Conservation (phyloP, 2,797 vertebrate species). For the Tinamus major region DNA sequence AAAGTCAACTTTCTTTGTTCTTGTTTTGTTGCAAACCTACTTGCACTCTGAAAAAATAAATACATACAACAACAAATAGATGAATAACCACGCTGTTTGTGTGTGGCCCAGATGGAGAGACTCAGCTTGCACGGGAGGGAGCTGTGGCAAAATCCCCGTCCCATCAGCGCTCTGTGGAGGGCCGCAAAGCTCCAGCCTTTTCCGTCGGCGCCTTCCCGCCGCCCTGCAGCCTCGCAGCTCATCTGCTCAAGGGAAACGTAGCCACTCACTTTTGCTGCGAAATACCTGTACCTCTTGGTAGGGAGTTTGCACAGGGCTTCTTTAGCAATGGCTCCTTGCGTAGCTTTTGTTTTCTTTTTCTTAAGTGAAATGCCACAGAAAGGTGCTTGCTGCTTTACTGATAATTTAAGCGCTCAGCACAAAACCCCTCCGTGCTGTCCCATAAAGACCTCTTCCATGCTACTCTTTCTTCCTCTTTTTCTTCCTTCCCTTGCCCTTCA, state of each 20-base stretch:
- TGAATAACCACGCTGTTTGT: slow-evolving; percentile 13
- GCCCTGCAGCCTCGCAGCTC: neutral
- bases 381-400: rapidly evolving
- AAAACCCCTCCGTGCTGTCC: neutral
- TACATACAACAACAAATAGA: too few relatives aligned
- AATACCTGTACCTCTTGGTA: neutral
- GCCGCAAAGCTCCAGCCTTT: neutral
- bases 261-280: neutral
- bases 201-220: neutral
- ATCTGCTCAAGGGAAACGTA: neutral
- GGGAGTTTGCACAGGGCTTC: neutral
- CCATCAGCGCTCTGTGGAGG: neutral
- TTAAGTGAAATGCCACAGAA: neutral
- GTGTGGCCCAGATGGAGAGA: neutral
- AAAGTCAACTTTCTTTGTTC: slow-evolving; percentile 45
- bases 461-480: neutral
- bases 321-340: neutral
- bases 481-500: rapidly evolving
- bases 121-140: neutral
- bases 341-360: neutral
- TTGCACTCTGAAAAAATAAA: neutral
- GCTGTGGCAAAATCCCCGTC: neutral
- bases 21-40: slow-evolving; percentile 36
- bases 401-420: neutral
- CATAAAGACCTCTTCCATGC: neutral